Evolutionary conservation across 2,113 vertebrate genomes (phyloP).

Genomic region (Dolichallabes microphthalmus): DNA sequence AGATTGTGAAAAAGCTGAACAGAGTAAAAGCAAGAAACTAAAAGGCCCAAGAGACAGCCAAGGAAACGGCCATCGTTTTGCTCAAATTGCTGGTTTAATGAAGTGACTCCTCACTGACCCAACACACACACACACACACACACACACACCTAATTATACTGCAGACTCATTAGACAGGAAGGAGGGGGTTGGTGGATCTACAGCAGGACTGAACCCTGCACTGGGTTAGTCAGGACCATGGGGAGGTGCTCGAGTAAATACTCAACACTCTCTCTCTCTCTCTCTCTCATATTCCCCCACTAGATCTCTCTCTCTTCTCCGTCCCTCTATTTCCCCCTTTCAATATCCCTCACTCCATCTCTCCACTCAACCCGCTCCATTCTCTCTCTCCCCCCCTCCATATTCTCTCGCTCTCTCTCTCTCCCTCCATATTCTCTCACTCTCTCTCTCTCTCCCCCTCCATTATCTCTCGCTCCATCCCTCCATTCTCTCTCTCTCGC

Average conservation of each 20-base stretch:
- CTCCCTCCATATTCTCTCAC: not conserved
- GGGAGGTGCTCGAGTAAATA: not conserved
- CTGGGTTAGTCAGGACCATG: not conserved
- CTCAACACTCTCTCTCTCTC: not conserved
- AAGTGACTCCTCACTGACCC: slow-evolving; percentile 20
- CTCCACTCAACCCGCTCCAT: too few species aligned
- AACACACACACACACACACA: not conserved
- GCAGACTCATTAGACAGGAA: slow-evolving; percentile 42
- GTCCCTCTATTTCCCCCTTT: not conserved
- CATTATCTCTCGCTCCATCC: not conserved
- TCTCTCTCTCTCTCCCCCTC: not conserved
- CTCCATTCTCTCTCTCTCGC: not conserved
- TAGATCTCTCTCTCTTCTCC: too few species aligned
- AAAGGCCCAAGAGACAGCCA: not conserved
- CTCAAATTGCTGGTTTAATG: slow-evolving; percentile 22
- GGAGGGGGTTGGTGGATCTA: not conserved
- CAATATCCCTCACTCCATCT: not conserved
- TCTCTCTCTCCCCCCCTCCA: not conserved
- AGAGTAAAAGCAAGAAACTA: not conserved
- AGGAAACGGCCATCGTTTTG: not conserved
- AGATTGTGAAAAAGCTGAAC: not conserved
- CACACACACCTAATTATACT: slow-evolving; percentile 49
- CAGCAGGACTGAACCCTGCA: not conserved
- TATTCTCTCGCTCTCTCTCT: not conserved
- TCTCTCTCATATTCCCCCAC: not conserved